Conservation (phyloP, 2,797 vertebrate genomes). For the Orestias chungarensis region DNA sequence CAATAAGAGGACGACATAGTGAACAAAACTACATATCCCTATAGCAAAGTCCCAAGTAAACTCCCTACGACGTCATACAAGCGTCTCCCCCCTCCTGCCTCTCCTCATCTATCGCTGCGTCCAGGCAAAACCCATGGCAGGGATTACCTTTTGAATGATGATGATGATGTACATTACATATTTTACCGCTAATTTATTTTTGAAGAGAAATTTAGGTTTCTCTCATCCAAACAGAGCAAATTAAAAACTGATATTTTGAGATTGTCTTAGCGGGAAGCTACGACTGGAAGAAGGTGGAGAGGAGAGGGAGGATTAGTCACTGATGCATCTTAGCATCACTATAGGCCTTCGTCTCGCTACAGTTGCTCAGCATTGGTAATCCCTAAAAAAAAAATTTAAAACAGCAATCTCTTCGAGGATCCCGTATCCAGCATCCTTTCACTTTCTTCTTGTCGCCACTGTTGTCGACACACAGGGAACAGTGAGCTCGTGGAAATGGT, state of each 20-base stretch:
- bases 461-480: slow-evolving; percentile 24
- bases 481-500: slow-evolving; percentile 59
- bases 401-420: slow-evolving; percentile 44
- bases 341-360: slow-evolving; percentile 41
- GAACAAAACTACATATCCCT: slow-evolving; percentile 63
- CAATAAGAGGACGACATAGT: slow-evolving; percentile 87
- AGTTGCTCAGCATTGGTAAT: slow-evolving; percentile 15
- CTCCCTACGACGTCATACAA: background rate
- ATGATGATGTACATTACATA: slow-evolving; percentile 92
- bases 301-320: slow-evolving; percentile 24
- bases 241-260: slow-evolving; percentile 44
- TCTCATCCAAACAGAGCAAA: slow-evolving; percentile 52
- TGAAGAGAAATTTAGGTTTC: slow-evolving; percentile 79
- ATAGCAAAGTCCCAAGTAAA: slow-evolving; percentile 54
- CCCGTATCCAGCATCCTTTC: slow-evolving; percentile 16
- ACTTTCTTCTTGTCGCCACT: slow-evolving; percentile 22
- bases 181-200: slow-evolving; percentile 96
- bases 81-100: slow-evolving; percentile 8
- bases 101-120: slow-evolving; percentile 73
- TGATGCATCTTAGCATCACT: slow-evolving; percentile 27
- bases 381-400: slow-evolving; percentile 9
- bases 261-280: slow-evolving; percentile 32
- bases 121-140: slow-evolving; percentile 93
- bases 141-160: slow-evolving; percentile 91
- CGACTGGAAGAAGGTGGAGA: slow-evolving; percentile 30